phyloP scores from a whole-genome alignment of 2,888 invertebrate species.

The Altica lythri region DNA sequence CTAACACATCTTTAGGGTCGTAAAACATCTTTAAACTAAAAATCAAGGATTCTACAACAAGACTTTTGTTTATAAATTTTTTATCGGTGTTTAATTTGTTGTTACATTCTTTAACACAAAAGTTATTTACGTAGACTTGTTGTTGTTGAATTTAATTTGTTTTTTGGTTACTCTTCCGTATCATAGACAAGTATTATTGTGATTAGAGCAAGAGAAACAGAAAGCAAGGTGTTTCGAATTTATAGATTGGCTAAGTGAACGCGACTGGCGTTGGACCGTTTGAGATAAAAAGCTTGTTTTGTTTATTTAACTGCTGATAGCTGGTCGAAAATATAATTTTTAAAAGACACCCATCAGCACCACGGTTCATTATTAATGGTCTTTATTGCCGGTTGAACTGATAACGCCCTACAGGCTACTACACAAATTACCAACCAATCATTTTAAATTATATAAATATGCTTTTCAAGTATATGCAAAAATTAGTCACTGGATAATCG shows the following conservation, averaged over 20 bases:
- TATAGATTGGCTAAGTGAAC: conserved; percentile 54
- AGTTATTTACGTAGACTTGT: too few relatives aligned
- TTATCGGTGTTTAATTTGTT: too few relatives aligned
- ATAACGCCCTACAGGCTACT: conserved; percentile 35
- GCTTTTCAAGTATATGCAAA: too few relatives aligned
- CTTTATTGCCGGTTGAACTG: conserved; percentile 36
- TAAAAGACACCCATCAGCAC: conserved; percentile 42
- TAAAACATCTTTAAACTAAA: too few relatives aligned
- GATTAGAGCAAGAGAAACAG: conserved; percentile 19
- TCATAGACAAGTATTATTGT: conserved; percentile 21
- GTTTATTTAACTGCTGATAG: conserved; percentile 50
- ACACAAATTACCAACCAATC: conserved; percentile 40
- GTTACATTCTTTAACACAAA: too few relatives aligned
- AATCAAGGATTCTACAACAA: too few relatives aligned
- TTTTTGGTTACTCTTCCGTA: conserved; percentile 32
- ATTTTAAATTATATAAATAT: too few relatives aligned
- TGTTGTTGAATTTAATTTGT: too few relatives aligned
- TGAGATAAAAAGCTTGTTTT: conserved; percentile 54
- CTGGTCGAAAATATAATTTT: conserved; percentile 46
- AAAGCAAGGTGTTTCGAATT: conserved; percentile 40
- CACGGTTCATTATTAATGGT: conserved; percentile 41
- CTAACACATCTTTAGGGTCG: too few relatives aligned
- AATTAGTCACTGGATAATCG: too few relatives aligned
- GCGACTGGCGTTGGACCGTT: conserved; percentile 52
- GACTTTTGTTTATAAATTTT: too few relatives aligned